Conservation (phyloP, 1,140 invertebrate genomes). For the Drosophila kikkawai region DNA sequence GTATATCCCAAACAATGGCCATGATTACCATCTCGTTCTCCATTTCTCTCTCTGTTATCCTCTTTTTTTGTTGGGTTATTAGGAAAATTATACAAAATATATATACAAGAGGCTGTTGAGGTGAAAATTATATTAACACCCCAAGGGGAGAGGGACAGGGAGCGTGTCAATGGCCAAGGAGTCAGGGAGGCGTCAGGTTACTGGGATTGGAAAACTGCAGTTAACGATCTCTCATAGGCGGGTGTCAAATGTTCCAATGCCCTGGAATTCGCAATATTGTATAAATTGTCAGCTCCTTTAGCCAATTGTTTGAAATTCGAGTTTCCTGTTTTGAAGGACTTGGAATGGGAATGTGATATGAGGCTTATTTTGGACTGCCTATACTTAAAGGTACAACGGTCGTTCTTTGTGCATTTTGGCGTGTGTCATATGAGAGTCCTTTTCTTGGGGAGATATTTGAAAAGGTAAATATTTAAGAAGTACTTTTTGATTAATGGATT, state of each 20-base stretch:
- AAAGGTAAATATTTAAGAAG: background rate
- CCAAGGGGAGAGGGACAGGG: conserved; percentile 12
- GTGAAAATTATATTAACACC: conserved; percentile 67
- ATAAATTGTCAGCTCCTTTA: conserved; percentile 59
- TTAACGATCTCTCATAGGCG: conserved; percentile 62
- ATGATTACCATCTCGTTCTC: conserved; percentile 47
- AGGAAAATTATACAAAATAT: conserved; percentile 64
- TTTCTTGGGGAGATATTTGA: conserved; percentile 24
- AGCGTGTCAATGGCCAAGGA: conserved; percentile 60
- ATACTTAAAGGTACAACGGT: conserved; percentile 28
- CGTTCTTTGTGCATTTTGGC: conserved; percentile 40
- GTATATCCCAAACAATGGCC: conserved; percentile 59
- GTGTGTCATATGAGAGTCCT: conserved; percentile 58
- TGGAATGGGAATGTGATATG: conserved; percentile 31
- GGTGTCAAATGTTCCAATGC: conserved; percentile 65
- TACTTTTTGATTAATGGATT: background rate
- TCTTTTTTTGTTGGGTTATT: conserved; percentile 58
- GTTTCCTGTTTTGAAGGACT: conserved; percentile 50
- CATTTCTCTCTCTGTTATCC: conserved; percentile 11
- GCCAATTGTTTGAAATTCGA: conserved; percentile 76
- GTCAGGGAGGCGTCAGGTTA: conserved; percentile 63
- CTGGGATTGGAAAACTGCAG: conserved; percentile 43
- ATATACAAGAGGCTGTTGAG: conserved; percentile 42
- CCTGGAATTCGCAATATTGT: conserved; percentile 78
- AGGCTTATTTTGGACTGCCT: conserved; percentile 4